phyloP scores from a whole-genome alignment of 2,113 vertebrate species.

The Gasterosteus aculeatus region DNA sequence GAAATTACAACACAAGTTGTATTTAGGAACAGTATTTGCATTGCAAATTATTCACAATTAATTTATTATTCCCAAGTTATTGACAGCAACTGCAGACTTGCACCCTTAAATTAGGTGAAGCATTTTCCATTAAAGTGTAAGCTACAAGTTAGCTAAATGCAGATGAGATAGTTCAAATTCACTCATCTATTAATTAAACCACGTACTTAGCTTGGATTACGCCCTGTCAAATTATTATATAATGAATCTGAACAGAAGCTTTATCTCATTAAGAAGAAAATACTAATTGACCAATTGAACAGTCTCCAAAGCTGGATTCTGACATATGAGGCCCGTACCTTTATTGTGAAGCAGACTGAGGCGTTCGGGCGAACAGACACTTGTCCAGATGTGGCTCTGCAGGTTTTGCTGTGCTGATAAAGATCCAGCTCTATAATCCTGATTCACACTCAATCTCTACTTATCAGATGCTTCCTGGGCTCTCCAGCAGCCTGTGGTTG shows the following conservation, averaged over 20 bases:
- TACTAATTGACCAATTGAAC: conserved; percentile 8
- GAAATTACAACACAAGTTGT: background rate
- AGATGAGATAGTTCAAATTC: conserved; percentile 7
- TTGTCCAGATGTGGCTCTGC: conserved; percentile 54
- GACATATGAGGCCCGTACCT: conserved; percentile 3
- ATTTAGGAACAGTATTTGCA: background rate
- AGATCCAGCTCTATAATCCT: conserved; percentile 69
- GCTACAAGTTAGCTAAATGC: conserved; percentile 1
- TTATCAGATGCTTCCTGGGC: conserved; percentile 62
- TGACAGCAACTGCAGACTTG: background rate
- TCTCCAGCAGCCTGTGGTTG: conserved; percentile 69
- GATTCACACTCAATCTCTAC: conserved; percentile 64
- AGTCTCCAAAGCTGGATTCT: background rate
- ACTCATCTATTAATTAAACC: conserved; percentile 4
- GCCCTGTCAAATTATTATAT: conserved; percentile 15
- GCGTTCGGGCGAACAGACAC: conserved; percentile 23
- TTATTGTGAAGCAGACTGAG: background rate
- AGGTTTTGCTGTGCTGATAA: conserved; percentile 61
- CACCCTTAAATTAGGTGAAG: conserved; percentile 5
- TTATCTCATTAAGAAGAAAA: conserved; percentile 26
- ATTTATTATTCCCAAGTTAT: conserved; percentile 7
- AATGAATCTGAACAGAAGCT: conserved; percentile 16
- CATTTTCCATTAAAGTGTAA: conserved; percentile 8
- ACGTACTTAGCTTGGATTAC: conserved; percentile 18
- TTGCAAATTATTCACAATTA: background rate